Evolutionary conservation across 2,797 vertebrate genomes (phyloP).

Genomic region (Poeciliopsis presidionis): DNA sequence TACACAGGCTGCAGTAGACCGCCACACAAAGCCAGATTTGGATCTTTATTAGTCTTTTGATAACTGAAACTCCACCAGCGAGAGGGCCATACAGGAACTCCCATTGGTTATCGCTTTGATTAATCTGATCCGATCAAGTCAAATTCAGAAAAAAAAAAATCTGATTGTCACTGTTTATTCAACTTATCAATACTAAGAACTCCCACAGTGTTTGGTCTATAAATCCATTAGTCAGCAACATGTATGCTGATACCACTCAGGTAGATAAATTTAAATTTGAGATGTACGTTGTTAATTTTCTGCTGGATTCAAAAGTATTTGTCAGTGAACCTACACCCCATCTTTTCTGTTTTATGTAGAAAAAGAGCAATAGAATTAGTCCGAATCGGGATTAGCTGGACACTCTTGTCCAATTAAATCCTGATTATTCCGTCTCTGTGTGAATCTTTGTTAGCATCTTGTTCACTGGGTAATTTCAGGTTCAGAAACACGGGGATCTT

Average conservation of each 20-base stretch:
- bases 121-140: not conserved
- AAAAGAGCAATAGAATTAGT: not conserved
- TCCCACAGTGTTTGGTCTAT: not conserved
- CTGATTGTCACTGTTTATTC: not conserved
- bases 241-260: not conserved
- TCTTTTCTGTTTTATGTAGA: not conserved
- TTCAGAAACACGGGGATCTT: not conserved
- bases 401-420: not conserved
- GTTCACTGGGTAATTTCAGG: not conserved
- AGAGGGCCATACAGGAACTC: not conserved
- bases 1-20: constrained; percentile 15
- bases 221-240: not conserved
- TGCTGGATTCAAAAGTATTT: not conserved
- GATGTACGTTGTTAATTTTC: not conserved
- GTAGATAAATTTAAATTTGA: not conserved
- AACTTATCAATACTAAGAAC: not conserved
- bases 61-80: constrained; percentile 20
- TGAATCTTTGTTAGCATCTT: not conserved
- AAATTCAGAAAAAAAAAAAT: not conserved
- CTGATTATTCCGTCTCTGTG: not conserved
- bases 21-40: constrained; percentile 11
- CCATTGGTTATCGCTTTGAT: not conserved
- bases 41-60: constrained; percentile 16
- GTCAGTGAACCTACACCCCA: not conserved
- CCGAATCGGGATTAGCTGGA: not conserved